phyloP scores from a whole-genome alignment of 1,140 invertebrate genomes.

The Agrilus planipennis region DNA sequence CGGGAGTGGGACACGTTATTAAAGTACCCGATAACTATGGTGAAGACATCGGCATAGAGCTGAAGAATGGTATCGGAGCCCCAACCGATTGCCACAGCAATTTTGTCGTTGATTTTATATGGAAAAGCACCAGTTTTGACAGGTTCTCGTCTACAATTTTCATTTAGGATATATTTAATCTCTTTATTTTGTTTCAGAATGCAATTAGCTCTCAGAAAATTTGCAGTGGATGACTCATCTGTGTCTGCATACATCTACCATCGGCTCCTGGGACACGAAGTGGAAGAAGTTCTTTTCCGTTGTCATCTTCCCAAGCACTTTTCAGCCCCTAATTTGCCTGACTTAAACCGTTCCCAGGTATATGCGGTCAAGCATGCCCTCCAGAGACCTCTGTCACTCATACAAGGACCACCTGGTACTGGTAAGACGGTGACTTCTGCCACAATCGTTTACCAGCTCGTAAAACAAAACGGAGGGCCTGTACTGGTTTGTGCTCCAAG shows the following conservation, averaged over 20 bases:
- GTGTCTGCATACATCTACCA: conserved; percentile 98
- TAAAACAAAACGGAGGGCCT: conserved; percentile 86
- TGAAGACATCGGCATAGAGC: conserved; percentile 94
- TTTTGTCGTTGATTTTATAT: conserved; percentile 98
- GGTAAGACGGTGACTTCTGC: conserved; percentile 99
- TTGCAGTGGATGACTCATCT: conserved; percentile 91
- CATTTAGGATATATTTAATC: neutral
- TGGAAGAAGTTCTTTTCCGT: conserved; percentile 87
- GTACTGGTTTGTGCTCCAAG: conserved; percentile 97
- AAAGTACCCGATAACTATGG: conserved; percentile 99
- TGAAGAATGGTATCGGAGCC: conserved; percentile 82
- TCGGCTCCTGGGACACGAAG: conserved; percentile 89
- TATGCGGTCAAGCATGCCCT: conserved; percentile 99
- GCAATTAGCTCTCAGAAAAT: conserved; percentile 88
- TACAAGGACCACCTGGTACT: conserved; percentile 91
- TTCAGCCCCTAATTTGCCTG: conserved; percentile 92
- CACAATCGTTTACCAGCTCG: conserved; percentile 96
- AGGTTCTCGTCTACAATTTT: conserved; percentile 42
- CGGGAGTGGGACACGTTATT: conserved; percentile 91
- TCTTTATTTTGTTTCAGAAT: conserved; percentile 52
- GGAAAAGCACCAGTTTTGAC: conserved; percentile 99
- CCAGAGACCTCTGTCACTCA: conserved; percentile 90
- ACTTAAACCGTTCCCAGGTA: conserved; percentile 93
- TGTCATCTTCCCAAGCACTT: conserved; percentile 91
- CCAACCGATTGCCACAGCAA: conserved; percentile 88